Conservation (phyloP, 2,888 invertebrate species). For the Oconnorella tubifera region DNA sequence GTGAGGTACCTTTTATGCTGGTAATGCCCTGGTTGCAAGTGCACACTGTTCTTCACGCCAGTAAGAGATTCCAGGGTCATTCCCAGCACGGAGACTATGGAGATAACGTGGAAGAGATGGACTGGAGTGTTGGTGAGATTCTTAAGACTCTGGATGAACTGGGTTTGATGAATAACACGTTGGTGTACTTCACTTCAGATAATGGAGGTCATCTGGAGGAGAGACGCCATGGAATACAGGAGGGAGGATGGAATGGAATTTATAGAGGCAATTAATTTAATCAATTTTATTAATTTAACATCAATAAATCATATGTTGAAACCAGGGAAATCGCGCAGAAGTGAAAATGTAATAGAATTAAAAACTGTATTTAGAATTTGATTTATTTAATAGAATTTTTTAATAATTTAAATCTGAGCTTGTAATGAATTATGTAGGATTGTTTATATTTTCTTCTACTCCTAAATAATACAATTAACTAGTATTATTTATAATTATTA, state of each 20-base stretch:
- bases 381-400: no score
- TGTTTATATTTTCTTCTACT: no score
- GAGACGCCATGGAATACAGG: conserved; percentile 49
- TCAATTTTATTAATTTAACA: background rate
- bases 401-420: no score
- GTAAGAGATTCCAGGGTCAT: conserved; percentile 57
- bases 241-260: conserved; percentile 49
- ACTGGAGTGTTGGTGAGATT: conserved; percentile 59
- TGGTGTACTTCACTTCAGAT: conserved; percentile 60
- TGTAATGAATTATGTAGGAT: no score
- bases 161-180: conserved; percentile 52
- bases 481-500: no score
- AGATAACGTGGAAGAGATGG: conserved; percentile 60
- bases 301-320: background rate
- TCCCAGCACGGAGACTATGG: conserved; percentile 58
- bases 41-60: conserved; percentile 59
- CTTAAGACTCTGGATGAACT: conserved; percentile 48
- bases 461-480: no score
- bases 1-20: conserved; percentile 56
- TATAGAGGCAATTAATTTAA: no score
- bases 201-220: conserved; percentile 59
- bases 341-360: background rate
- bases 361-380: no score
- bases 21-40: conserved; percentile 60
- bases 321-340: background rate